phyloP scores from a whole-genome alignment of 2,113 vertebrate species.

The Grantiella picta region DNA sequence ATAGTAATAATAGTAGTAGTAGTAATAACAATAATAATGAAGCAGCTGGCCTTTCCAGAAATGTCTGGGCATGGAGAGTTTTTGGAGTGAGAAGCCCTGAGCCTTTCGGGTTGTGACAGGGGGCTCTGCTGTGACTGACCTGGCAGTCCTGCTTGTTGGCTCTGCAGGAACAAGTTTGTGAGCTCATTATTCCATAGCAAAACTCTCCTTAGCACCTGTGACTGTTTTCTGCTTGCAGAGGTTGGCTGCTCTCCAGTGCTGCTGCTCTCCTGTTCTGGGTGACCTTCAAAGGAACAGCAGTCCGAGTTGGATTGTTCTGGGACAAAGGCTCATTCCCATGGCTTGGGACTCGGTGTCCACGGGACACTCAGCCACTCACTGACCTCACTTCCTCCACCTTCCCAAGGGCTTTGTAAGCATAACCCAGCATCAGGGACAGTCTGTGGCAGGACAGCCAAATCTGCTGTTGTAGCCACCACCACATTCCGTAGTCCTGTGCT shows the following conservation, averaged over 20 bases:
- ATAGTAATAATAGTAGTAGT: background rate
- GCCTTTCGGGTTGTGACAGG: background rate
- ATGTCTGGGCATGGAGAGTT: background rate
- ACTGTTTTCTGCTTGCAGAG: background rate
- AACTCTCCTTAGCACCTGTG: background rate
- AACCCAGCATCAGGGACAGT: background rate
- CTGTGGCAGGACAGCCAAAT: background rate
- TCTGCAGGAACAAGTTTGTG: background rate
- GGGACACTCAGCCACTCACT: background rate
- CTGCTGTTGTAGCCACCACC: background rate
- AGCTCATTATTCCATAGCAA: background rate
- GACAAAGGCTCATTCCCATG: background rate
- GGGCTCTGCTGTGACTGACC: background rate
- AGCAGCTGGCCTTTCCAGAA: background rate
- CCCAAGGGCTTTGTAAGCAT: background rate
- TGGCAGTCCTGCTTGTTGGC: background rate
- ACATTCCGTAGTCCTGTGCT: background rate
- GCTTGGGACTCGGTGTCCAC: accelerated
- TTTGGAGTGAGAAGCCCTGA: background rate
- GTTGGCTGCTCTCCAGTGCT: background rate
- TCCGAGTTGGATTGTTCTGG: background rate
- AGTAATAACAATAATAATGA: background rate
- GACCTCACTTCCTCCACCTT: background rate
- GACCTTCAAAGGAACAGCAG: background rate
- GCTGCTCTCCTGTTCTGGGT: background rate